Evolutionary conservation across 1,140 invertebrate species (phyloP).

Genomic region (Mizuhopecten yessoensis): DNA sequence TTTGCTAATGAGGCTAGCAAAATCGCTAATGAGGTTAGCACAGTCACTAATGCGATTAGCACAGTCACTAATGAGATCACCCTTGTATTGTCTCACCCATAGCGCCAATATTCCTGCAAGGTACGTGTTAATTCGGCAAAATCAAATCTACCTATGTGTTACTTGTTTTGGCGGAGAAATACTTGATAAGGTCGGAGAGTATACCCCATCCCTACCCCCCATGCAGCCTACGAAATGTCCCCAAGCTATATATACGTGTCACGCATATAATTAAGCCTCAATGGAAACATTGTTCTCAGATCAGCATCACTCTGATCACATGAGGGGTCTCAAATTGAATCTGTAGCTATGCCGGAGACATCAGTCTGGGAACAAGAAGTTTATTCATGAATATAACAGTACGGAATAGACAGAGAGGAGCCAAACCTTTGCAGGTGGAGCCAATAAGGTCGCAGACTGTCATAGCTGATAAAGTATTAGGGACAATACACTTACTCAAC

Average conservation of each 20-base stretch:
- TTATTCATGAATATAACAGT: background rate
- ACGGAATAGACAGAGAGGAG: background rate
- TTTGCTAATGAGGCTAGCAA: too few species aligned
- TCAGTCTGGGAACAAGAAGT: background rate
- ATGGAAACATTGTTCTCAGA: background rate
- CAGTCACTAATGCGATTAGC: background rate
- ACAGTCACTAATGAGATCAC: background rate
- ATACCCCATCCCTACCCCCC: background rate
- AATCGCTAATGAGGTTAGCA: too few species aligned
- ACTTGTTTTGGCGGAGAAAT: background rate
- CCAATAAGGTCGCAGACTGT: too few species aligned
- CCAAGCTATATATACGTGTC: background rate
- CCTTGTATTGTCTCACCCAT: background rate
- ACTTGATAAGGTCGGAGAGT: background rate
- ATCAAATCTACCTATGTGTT: background rate
- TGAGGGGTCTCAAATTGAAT: background rate
- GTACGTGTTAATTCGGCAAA: background rate
- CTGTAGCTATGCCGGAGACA: background rate
- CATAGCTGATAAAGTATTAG: too few species aligned
- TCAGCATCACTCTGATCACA: background rate
- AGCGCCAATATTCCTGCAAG: slow-evolving; percentile 12
- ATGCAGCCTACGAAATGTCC: background rate
- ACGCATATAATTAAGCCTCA: background rate
- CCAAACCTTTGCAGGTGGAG: too few species aligned
- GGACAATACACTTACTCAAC: too few species aligned